Evolutionary conservation across 2,888 invertebrate species (phyloP).

Genomic region (Meiosimyza platycephala): DNA sequence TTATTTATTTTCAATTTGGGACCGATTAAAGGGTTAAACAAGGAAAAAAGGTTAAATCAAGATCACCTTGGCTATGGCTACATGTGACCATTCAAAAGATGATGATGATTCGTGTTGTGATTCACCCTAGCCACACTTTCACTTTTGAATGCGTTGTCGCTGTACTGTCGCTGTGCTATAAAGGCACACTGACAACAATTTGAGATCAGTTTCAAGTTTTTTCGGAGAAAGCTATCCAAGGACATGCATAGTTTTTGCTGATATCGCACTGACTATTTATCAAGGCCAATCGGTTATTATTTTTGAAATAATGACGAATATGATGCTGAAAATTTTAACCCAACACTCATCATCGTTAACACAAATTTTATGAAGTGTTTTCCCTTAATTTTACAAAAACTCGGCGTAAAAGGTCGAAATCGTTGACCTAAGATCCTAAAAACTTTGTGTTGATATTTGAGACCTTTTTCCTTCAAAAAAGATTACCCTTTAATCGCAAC

Average conservation of each 20-base stretch:
- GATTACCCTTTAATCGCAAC: too few relatives aligned
- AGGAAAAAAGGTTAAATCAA: slow-evolving; percentile 40
- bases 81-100: slow-evolving; percentile 41
- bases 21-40: neutral
- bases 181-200: slow-evolving; percentile 38
- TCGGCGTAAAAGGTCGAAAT: too few relatives aligned
- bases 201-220: slow-evolving; percentile 37
- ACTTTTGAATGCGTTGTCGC: slow-evolving; percentile 41
- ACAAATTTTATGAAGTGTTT: too few relatives aligned
- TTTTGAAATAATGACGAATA: too few relatives aligned
- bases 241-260: slow-evolving; percentile 27
- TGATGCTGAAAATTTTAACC: too few relatives aligned
- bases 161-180: slow-evolving; percentile 33
- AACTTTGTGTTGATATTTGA: too few relatives aligned
- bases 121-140: slow-evolving; percentile 40
- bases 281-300: too few relatives aligned
- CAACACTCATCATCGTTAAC: too few relatives aligned
- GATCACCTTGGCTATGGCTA: slow-evolving; percentile 49
- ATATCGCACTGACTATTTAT: neutral
- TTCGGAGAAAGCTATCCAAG: slow-evolving; percentile 40
- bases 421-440: too few relatives aligned
- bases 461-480: too few relatives aligned
- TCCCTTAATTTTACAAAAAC: too few relatives aligned
- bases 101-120: slow-evolving; percentile 14
- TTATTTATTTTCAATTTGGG: neutral